These are phyloP conservation scores for Clarias laeviceps DNA, from an alignment of 2,797 vertebrate species.

Conservation along the genomic window DNA sequence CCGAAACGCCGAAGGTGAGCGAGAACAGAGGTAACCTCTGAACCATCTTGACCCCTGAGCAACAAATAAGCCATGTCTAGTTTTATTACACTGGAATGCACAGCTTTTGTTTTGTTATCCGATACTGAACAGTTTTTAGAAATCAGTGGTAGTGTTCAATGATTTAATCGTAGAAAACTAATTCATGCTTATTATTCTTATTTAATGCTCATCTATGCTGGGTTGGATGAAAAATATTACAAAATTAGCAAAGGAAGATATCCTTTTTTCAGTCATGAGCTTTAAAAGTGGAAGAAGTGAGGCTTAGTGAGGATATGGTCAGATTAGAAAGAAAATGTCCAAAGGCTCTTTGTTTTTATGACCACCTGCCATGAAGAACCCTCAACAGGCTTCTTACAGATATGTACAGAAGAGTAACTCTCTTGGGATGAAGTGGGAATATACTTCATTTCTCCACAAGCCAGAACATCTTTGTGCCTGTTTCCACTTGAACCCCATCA, in stretches of 20 bases:
- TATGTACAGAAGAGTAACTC: not conserved
- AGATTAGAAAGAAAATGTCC: slow-evolving; percentile 28
- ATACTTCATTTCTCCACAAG: slow-evolving; percentile 1
- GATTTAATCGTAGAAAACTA: not conserved
- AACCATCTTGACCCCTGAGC: too few relatives aligned
- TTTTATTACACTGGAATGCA: not conserved
- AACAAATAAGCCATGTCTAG: not conserved
- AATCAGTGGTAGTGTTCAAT: not conserved
- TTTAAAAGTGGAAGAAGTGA: slow-evolving; percentile 18
- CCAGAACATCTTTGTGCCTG: not conserved
- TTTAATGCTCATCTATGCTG: not conserved
- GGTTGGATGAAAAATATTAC: not conserved
- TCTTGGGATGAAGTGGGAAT: slow-evolving; percentile 5
- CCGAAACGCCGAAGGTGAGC: too few relatives aligned
- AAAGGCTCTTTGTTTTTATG: slow-evolving; percentile 61
- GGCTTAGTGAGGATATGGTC: slow-evolving; percentile 37
- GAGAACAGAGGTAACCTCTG: too few relatives aligned
- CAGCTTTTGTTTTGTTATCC: not conserved
- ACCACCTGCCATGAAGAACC: slow-evolving; percentile 73
- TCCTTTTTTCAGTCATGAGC: not conserved
- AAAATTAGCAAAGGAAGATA: not conserved
- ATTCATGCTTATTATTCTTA: too few relatives aligned
- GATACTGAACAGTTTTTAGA: too few relatives aligned
- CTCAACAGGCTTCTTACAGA: slow-evolving; percentile 27
- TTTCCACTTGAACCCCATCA: slow-evolving; percentile 1